phyloP scores from a whole-genome alignment of 1,140 invertebrate genomes.

The Nasonia vitripennis region DNA sequence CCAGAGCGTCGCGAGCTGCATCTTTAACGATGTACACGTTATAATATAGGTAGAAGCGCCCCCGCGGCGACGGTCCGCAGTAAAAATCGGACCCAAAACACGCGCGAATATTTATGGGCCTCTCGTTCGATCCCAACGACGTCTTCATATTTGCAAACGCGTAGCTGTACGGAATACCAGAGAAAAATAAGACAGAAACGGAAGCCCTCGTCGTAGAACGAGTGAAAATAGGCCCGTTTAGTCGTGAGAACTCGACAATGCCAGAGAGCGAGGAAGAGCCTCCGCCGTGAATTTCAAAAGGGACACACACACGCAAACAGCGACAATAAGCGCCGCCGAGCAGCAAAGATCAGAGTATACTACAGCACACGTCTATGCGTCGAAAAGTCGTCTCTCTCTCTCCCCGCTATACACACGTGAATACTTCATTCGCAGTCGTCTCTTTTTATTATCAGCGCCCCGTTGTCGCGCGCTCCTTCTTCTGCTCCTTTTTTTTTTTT shows the following conservation, averaged over 20 bases:
- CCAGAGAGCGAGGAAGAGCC: not conserved
- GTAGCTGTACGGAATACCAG: too few relatives aligned
- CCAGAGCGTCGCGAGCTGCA: too few relatives aligned
- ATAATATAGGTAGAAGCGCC: not conserved
- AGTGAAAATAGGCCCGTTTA: conserved; percentile 9
- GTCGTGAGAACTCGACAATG: not conserved
- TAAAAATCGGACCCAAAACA: not conserved
- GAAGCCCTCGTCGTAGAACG: too few relatives aligned
- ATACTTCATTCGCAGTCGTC: not conserved
- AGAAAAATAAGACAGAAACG: too few relatives aligned
- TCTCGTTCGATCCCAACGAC: not conserved
- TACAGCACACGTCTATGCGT: not conserved
- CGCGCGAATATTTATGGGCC: not conserved
- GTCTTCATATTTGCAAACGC: too few relatives aligned
- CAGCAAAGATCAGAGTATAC: not conserved
- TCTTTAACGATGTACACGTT: not conserved
- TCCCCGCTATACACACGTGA: too few relatives aligned
- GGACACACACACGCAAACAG: not conserved
- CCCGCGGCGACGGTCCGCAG: not conserved
- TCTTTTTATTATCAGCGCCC: not conserved
- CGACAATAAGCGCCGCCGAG: conserved; percentile 2
- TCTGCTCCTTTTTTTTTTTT: not conserved
- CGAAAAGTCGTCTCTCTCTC: conserved; percentile 14
- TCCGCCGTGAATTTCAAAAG: conserved; percentile 37
- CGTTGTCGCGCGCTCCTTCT: not conserved